Evolutionary conservation across 2,113 vertebrate genomes (phyloP).

Genomic region (Macheiramphus alcinus): DNA sequence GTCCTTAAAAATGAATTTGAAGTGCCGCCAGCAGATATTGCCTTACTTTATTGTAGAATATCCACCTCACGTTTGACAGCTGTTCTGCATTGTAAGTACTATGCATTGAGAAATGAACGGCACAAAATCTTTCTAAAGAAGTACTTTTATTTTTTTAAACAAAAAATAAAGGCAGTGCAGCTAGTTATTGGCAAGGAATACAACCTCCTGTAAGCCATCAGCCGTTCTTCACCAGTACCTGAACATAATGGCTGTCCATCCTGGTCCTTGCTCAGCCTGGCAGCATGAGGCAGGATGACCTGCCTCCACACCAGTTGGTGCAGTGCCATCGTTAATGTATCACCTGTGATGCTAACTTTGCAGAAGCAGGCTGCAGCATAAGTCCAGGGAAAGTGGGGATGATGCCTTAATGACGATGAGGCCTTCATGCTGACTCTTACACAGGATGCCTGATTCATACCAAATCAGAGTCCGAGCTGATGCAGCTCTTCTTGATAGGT

Average conservation of each 20-base stretch:
- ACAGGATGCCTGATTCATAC: background rate
- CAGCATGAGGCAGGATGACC: background rate
- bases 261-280: background rate
- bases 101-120: background rate
- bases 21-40: background rate
- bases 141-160: background rate
- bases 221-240: background rate
- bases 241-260: rapidly evolving
- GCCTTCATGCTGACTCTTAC: background rate
- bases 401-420: background rate
- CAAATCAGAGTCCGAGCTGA: background rate
- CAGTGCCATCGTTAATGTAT: rapidly evolving
- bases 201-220: background rate
- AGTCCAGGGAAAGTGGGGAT: background rate
- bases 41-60: background rate
- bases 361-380: background rate
- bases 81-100: background rate
- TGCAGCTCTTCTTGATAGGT: background rate
- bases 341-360: background rate
- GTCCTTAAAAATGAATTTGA: background rate
- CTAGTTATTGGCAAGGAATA: background rate
- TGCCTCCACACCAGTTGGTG: background rate
- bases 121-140: background rate
- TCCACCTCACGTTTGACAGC: background rate
- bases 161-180: background rate